Base-by-base conservation (phyloP, 2,113 vertebrate genomes). In the Xyrauchen texanus region DNA sequence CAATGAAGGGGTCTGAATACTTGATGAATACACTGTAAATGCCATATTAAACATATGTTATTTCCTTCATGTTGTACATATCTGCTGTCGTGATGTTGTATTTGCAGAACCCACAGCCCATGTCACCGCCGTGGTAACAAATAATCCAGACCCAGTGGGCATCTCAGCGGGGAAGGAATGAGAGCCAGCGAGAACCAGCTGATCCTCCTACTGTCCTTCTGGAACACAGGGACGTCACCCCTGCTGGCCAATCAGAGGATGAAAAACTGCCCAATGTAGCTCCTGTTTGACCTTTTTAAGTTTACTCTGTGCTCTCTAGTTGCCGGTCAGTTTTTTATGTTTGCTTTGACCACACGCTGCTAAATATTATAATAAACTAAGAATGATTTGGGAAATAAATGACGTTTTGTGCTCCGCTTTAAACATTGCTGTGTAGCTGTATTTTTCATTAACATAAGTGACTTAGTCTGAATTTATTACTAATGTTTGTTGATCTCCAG, bases 71-170 rank as follows among this genome's bases (percentile, higher is more conserved):
- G 97, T 84, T 99, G 76, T 98, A 96, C 81, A 98, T 98, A 88
- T 98, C 96, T 0, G 97, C 96, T 0, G 96, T 98, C 49, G 97
- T 98, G 87, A 98, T 98, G 97, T 98, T 96, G 0, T 98, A 98
- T 87, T 93, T 98, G 82, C 96, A 98, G 92, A 98, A 97, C 91
- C 97, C 96, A 8, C 97, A 98, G 91, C 96, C 96, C 16, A 98
- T 98, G 96, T 96, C 95, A 0, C 96, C 96, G 0, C 96, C 96
- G 0, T 98, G 96, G 96, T 98, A 93, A 94, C 89, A 16, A 9
- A 53, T 76, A 15, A 57, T 82, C 75, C 64, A 60, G 66, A 62
- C 66, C 16, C 74, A 10, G 61, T 15, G 4, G 58, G 62, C 74
- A 6, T 69, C 8, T 12, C 45, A 79, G 77, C n/a, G 66, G 63